These are phyloP conservation scores for Pampusana beccarii DNA, from an alignment of 2,113 vertebrate species.

Conservation along the genomic window DNA sequence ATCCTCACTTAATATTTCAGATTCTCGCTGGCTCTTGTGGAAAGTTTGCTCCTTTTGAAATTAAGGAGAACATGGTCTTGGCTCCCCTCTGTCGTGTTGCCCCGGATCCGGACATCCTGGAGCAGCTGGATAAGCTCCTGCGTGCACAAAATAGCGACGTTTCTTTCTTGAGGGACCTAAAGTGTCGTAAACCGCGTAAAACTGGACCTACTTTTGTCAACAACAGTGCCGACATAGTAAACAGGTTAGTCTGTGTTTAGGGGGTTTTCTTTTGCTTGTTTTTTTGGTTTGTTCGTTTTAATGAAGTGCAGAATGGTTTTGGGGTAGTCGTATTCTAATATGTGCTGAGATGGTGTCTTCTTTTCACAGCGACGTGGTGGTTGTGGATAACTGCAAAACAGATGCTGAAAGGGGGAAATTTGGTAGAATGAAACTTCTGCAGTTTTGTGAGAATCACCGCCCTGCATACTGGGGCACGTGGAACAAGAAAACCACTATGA, in stretches of 20 bases:
- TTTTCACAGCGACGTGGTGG: slow-evolving; percentile 75
- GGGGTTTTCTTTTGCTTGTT: not conserved
- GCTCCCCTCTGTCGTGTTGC: slow-evolving; percentile 85
- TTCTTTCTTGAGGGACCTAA: slow-evolving; percentile 84
- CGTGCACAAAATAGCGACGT: slow-evolving; percentile 49
- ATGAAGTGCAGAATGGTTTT: not conserved
- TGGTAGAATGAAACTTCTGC: slow-evolving; percentile 93
- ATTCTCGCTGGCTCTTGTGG: slow-evolving; percentile 92
- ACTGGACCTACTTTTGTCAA: slow-evolving; percentile 79
- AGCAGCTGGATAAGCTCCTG: slow-evolving; percentile 84
- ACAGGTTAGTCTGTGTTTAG: slow-evolving; percentile 63
- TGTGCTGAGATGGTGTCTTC: not conserved
- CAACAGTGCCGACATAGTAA: not conserved
- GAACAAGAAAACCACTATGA: slow-evolving; percentile 82
- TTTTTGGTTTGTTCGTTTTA: not conserved
- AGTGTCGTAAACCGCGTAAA: slow-evolving; percentile 73
- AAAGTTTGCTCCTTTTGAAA: slow-evolving; percentile 98
- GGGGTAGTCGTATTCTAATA: rapidly evolving
- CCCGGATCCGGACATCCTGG: slow-evolving; percentile 78
- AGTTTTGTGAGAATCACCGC: slow-evolving; percentile 92
- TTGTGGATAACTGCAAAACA: slow-evolving; percentile 75
- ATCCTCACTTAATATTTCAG: slow-evolving; percentile 60
- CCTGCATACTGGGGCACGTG: slow-evolving; percentile 98
- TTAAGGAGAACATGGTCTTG: slow-evolving; percentile 92
- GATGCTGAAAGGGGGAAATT: slow-evolving; percentile 77